Conservation (phyloP, 1,140 invertebrate genomes). For the Rhyacophila brunnea region DNA sequence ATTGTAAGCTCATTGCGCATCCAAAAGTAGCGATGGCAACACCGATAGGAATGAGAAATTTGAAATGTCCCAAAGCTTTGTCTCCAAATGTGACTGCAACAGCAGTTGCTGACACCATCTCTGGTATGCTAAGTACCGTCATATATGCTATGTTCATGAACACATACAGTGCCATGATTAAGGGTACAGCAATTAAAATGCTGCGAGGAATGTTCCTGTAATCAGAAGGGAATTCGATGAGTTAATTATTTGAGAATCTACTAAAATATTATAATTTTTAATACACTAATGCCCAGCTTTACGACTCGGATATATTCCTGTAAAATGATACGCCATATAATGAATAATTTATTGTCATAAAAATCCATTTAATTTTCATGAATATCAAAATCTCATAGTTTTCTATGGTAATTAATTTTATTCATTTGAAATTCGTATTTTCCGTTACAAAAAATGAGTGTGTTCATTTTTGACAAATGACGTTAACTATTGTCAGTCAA, state of each 20-base stretch:
- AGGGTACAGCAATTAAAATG: slow-evolving; percentile 86
- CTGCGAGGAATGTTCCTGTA: slow-evolving; percentile 74
- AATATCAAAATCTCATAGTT: no score
- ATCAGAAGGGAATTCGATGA: slow-evolving; percentile 25
- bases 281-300: no score
- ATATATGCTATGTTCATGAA: slow-evolving; percentile 92
- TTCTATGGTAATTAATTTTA: no score
- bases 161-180: slow-evolving; percentile 85
- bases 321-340: no score
- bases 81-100: slow-evolving; percentile 81
- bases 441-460: no score
- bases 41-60: slow-evolving; percentile 68
- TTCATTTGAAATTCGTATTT: no score
- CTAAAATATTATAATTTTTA: no score
- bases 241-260: neutral
- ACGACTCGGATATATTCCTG: no score
- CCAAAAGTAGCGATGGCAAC: slow-evolving; percentile 75
- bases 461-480: no score
- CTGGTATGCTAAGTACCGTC: slow-evolving; percentile 75
- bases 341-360: no score
- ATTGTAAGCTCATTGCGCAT: slow-evolving; percentile 72
- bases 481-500: no score
- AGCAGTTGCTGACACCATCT: slow-evolving; percentile 77
- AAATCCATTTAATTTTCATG: no score
- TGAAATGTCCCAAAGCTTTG: slow-evolving; percentile 57